Conservation (phyloP, 2,797 vertebrate genomes). For the Rhinoraja longicauda region DNA sequence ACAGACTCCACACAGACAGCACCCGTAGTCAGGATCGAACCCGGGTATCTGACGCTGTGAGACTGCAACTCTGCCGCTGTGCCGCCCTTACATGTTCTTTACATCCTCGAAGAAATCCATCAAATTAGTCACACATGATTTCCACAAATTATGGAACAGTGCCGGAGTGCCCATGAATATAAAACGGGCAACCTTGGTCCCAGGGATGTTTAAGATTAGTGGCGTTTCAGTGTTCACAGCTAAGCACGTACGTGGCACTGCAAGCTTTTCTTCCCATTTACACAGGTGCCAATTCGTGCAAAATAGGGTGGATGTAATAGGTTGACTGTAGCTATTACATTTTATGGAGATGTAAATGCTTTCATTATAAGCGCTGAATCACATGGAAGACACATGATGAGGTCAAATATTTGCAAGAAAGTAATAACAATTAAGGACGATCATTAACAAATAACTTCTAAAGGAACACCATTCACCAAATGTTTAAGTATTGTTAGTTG, state of each 20-base stretch:
- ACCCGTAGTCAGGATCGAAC: no score
- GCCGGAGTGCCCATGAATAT: not conserved
- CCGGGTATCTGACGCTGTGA: no score
- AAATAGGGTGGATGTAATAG: not conserved
- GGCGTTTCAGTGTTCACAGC: not conserved
- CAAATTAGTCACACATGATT: no score
- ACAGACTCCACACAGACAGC: no score
- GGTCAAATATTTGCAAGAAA: conserved; percentile 16
- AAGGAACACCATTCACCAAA: not conserved
- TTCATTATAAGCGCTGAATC: not conserved
- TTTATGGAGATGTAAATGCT: not conserved
- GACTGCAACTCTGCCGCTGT: no score
- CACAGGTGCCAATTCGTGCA: not conserved
- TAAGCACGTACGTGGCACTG: not conserved
- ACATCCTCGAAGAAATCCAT: no score
- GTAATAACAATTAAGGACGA: not conserved
- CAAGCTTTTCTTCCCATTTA: not conserved
- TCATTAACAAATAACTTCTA: not conserved
- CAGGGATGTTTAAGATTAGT: not conserved
- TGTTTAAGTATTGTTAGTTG: not conserved
- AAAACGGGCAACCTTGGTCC: not conserved
- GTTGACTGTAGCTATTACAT: not conserved
- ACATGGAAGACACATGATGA: not conserved
- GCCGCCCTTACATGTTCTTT: no score
- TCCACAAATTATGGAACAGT: not conserved